These are phyloP conservation scores for Malurus alboscapulatus DNA, from an alignment of 2,113 vertebrate species.

Conservation along the genomic window DNA sequence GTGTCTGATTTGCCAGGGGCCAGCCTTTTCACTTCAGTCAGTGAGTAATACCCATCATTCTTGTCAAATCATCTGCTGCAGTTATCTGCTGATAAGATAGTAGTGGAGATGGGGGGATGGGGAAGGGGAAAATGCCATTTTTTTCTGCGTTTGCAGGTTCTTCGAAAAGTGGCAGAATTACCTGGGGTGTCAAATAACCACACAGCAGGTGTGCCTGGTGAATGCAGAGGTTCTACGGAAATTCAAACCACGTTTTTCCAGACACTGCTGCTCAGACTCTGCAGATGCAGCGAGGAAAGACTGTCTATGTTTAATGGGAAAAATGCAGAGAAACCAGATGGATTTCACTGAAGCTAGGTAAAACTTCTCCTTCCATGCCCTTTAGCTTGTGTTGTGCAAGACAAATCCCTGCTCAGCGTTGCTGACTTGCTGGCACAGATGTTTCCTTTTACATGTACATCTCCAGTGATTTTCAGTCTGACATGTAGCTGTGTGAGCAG, in stretches of 20 bases:
- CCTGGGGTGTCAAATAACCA: neutral
- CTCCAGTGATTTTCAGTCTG: neutral
- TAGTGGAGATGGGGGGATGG: fast-evolving
- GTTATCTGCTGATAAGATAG: neutral
- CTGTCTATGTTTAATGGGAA: neutral
- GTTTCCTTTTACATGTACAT: neutral
- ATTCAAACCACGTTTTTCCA: neutral
- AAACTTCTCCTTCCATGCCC: neutral
- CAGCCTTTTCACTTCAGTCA: neutral
- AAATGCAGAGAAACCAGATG: neutral
- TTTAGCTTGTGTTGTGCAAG: neutral
- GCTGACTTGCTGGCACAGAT: neutral
- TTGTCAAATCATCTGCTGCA: neutral
- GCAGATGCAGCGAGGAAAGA: neutral
- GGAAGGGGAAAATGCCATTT: neutral
- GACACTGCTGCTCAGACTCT: neutral
- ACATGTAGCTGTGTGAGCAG: neutral
- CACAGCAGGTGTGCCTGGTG: neutral
- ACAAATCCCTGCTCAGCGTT: neutral
- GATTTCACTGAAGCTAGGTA: neutral
- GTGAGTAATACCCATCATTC: neutral
- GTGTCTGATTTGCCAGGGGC: neutral
- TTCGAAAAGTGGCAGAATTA: neutral
- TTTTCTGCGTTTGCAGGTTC: neutral
- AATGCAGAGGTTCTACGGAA: neutral